These are phyloP conservation scores for Ochotona curzoniae DNA, from an alignment of 2,113 vertebrate species.

Conservation along the genomic window DNA sequence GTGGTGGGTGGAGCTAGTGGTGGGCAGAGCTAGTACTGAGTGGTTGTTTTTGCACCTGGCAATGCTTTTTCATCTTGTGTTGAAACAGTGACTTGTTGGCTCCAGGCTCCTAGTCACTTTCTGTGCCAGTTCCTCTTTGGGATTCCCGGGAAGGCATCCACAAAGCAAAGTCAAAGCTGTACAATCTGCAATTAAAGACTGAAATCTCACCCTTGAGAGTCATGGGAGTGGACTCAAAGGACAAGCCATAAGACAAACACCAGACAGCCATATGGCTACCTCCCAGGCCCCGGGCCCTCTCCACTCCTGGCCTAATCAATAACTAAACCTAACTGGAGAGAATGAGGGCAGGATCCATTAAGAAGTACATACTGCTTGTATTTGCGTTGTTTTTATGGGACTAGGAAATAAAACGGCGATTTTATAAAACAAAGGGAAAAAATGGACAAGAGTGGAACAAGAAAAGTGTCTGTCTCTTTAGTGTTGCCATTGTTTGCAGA, in stretches of 20 bases:
- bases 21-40: too few species aligned
- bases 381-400: slow-evolving; percentile 1
- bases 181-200: background rate
- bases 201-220: background rate
- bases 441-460: background rate
- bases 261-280: background rate
- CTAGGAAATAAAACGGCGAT: slow-evolving; percentile 30
- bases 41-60: too few species aligned
- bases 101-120: background rate
- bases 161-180: background rate
- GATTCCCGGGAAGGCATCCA: background rate
- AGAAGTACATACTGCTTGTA: background rate
- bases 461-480: background rate
- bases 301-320: too few species aligned
- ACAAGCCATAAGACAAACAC: slow-evolving; percentile 57
- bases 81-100: background rate
- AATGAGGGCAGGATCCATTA: slow-evolving; percentile 12
- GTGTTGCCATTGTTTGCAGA: background rate
- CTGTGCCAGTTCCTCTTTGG: background rate
- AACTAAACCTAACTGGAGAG: too few species aligned
- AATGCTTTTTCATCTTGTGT: background rate
- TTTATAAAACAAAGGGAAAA: slow-evolving; percentile 26
- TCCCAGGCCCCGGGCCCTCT: background rate
- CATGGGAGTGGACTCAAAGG: background rate
- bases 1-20: too few species aligned